Evolutionary conservation across 2,113 vertebrate species (phyloP), one percentile per base, ranked within the genome.

Genomic region (Mastomys coucha): DNA sequence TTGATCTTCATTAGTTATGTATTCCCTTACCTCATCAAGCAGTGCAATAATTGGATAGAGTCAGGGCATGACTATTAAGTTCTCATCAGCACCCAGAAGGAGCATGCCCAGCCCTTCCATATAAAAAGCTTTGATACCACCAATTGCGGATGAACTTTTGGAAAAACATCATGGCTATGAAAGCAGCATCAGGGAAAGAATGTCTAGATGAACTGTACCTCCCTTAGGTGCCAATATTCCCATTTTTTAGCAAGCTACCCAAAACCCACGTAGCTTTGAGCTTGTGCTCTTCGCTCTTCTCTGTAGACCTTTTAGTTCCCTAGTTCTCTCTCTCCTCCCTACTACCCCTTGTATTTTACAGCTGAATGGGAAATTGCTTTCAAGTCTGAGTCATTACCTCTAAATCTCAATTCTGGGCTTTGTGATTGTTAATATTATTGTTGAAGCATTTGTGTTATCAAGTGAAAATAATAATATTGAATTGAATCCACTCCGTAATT

Each of bases 361-460:
- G 42, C 13, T 3, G 1, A 31, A 78, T 0, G 67, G 19, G n/a
- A 89, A 88, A 92, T 75, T 22, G 5, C 7, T 76, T 91, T 88
- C 51, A 90, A 88, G n/a, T 56, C 17, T 28, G 6, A 49, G 28
- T 5, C 24, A 80, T 88, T 88, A 72, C 7, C 7, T 69, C 0
- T 65, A 89, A 88, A 69, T 16, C 60, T 96, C 81, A 80, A 72
- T 51, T 93, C 84, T 92, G 60, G 33, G 20, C 42, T 96, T 88
- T 53, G 0, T 3, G 93, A 73, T 49, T 85, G 8, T 69, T 19
- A 75, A 4, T 26, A 86, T 92, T 95, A 24, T 81, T n/a, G 76
- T 19, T 95, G 45, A 95, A 77, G 31, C 22, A 39, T 85, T 91
- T 36, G 19, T 81, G 8, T 31, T 82, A 85, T 85, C 5, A 80